Percentiles rank a stretch among this genome's conserved stretches.
phyloP scores from a whole-genome alignment of 2,888 invertebrate species.

The Aporophyla nigra region DNA sequence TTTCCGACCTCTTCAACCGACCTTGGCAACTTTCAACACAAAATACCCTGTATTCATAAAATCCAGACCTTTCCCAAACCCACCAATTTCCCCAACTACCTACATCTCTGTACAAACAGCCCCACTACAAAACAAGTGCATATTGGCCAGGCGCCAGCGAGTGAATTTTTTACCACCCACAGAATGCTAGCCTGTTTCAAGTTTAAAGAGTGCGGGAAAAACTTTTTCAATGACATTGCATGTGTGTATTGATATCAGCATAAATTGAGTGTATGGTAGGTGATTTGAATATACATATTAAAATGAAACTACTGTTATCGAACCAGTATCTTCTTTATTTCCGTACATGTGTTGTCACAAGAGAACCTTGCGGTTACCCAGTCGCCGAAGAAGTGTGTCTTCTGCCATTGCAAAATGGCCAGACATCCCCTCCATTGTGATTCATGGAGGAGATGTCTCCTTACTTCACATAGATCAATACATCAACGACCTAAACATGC shows the following conservation, averaged over 20 bases:
- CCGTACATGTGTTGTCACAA: no score
- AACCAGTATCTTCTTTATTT: no score
- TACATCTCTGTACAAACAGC: slow-evolving; percentile 16
- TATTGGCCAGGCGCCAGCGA: slow-evolving; percentile 62
- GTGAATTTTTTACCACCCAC: slow-evolving; percentile 61
- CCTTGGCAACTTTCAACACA: neutral
- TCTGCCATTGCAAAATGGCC: no score
- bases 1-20: no score
- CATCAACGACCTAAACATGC: no score
- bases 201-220: slow-evolving; percentile 46
- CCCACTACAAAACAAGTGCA: slow-evolving; percentile 46
- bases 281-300: no score
- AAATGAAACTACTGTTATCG: no score
- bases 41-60: neutral
- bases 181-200: slow-evolving; percentile 44
- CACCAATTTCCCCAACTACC: neutral
- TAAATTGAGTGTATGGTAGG: neutral
- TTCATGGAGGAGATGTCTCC: no score
- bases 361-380: no score
- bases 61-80: neutral
- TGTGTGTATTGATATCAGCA: neutral
- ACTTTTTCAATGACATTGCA: slow-evolving; percentile 19
- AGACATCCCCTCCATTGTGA: no score
- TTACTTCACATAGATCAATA: no score
- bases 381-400: no score